Evolutionary conservation across 1,140 invertebrate species (phyloP).

Genomic region (Leptoteleia sp.): DNA sequence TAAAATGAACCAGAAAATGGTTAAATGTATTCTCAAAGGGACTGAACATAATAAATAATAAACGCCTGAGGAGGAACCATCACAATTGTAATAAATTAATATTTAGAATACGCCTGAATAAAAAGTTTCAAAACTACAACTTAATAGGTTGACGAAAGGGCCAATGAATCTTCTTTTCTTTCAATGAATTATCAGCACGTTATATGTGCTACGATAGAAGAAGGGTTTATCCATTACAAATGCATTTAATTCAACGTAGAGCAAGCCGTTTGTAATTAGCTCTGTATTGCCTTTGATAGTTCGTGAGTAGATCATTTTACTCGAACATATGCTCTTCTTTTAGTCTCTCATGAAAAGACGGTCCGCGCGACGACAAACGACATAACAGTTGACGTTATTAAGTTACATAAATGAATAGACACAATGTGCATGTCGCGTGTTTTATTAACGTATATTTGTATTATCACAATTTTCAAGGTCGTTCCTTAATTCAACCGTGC

Average conservation of each 20-base stretch:
- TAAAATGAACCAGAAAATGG: too few species aligned
- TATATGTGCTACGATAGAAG: slow-evolving; percentile 1
- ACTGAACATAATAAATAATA: too few species aligned
- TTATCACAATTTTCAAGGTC: slow-evolving; percentile 39
- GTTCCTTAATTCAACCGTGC: slow-evolving; percentile 6
- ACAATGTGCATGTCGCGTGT: slow-evolving; percentile 22
- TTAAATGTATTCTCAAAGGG: too few species aligned
- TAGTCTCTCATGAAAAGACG: slow-evolving; percentile 44
- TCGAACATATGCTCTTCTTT: slow-evolving; percentile 32
- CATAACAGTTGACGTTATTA: slow-evolving; percentile 57
- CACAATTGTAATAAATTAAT: too few species aligned
- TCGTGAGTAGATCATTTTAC: slow-evolving; percentile 59
- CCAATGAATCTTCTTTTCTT: too few species aligned
- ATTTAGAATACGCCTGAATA: too few species aligned
- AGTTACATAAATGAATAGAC: slow-evolving; percentile 57
- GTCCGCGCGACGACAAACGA: slow-evolving; percentile 18
- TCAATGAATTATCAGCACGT: slow-evolving; percentile 7
- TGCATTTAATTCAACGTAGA: slow-evolving; percentile 25
- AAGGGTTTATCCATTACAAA: slow-evolving; percentile 29
- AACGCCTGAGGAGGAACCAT: too few species aligned
- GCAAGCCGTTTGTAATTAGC: slow-evolving; percentile 32
- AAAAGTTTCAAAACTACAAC: too few species aligned
- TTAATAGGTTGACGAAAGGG: too few species aligned
- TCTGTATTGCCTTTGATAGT: slow-evolving; percentile 33
- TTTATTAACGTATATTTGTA: slow-evolving; percentile 38